phyloP scores from a whole-genome alignment of 2,888 invertebrate genomes.

The Sericinus montela region DNA sequence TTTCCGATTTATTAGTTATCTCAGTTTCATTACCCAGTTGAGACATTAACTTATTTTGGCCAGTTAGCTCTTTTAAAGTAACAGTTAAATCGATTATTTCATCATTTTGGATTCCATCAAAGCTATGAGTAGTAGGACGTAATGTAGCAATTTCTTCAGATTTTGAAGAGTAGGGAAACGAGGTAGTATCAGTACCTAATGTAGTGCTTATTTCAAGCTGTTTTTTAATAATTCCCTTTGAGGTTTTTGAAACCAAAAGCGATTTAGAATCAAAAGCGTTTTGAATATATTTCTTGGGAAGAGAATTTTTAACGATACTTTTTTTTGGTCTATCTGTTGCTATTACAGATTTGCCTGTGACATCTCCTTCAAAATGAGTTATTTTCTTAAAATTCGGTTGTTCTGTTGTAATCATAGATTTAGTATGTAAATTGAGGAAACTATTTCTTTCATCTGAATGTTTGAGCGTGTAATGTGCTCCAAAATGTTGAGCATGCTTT shows the following conservation, averaged over 20 bases:
- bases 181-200: not conserved
- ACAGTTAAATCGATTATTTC: slow-evolving; percentile 13
- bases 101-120: slow-evolving; percentile 7
- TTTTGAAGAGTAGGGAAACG: not conserved
- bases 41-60: slow-evolving; percentile 24
- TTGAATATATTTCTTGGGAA: slow-evolving; percentile 61
- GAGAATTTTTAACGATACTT: slow-evolving; percentile 38
- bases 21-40: not conserved
- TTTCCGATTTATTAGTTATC: not conserved
- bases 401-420: slow-evolving; percentile 22
- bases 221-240: slow-evolving; percentile 24
- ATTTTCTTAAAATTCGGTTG: slow-evolving; percentile 12
- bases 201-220: not conserved
- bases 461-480: slow-evolving; percentile 45
- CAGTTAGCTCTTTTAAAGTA: slow-evolving; percentile 19
- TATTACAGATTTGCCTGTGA: slow-evolving; percentile 28
- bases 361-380: slow-evolving; percentile 29
- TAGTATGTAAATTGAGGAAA: slow-evolving; percentile 22
- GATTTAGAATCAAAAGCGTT: slow-evolving; percentile 49
- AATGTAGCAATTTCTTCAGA: not conserved
- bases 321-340: slow-evolving; percentile 38
- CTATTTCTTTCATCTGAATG: slow-evolving; percentile 27
- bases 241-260: slow-evolving; percentile 35
- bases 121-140: not conserved
- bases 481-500: slow-evolving; percentile 67